These are phyloP conservation scores for Trinorchestia longiramus DNA, from an alignment of 1,140 invertebrate genomes.

Conservation along the genomic window DNA sequence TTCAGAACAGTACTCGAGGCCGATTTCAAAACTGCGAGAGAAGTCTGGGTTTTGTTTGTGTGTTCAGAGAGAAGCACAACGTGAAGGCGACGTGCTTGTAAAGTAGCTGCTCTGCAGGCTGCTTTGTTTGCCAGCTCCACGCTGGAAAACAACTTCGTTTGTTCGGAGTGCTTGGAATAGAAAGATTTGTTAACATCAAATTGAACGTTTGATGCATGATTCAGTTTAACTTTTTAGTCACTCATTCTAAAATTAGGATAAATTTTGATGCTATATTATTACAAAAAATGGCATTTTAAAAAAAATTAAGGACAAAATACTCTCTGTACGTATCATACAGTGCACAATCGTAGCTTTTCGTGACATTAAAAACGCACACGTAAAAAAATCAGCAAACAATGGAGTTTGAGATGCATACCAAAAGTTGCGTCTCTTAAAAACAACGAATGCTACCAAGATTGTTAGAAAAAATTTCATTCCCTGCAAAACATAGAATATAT, in stretches of 20 bases:
- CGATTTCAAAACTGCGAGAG: background rate
- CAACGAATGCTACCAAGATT: too few species aligned
- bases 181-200: background rate
- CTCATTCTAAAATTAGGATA: background rate
- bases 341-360: too few species aligned
- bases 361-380: too few species aligned
- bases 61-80: background rate
- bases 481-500: too few species aligned
- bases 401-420: too few species aligned
- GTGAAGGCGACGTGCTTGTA: background rate
- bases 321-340: background rate
- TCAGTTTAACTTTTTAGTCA: background rate
- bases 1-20: background rate
- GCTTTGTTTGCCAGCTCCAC: background rate
- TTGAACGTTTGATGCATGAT: too few species aligned
- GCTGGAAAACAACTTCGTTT: background rate
- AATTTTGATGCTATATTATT: background rate
- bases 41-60: background rate
- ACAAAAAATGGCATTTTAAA: background rate
- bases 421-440: too few species aligned
- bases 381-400: too few species aligned
- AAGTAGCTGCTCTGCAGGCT: background rate
- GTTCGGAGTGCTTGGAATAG: background rate
- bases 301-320: background rate
- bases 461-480: too few species aligned